Conservation (phyloP, 2,113 vertebrate species). For the Corythornis madagascariensis region DNA sequence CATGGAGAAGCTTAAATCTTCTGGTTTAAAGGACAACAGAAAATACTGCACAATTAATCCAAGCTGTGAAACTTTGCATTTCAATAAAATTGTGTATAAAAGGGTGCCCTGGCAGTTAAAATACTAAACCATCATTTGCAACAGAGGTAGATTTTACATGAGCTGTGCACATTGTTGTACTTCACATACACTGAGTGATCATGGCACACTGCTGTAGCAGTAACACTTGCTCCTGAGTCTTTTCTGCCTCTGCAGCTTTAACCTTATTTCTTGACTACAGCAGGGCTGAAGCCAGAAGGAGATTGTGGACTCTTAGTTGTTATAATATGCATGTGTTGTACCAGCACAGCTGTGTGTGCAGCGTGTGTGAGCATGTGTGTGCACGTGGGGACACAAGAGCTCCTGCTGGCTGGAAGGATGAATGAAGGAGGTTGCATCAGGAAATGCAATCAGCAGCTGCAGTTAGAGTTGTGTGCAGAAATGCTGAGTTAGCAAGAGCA, state of each 20-base stretch:
- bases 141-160: neutral
- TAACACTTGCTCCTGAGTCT: neutral
- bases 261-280: neutral
- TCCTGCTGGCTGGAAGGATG: neutral
- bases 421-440: neutral
- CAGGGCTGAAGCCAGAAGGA: neutral
- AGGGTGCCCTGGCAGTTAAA: neutral
- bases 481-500: neutral
- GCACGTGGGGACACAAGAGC: neutral
- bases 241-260: neutral
- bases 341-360: no score
- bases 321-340: no score
- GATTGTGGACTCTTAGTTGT: neutral
- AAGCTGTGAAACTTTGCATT: neutral
- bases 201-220: neutral
- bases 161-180: neutral
- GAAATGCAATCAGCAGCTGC: neutral
- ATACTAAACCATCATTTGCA: neutral
- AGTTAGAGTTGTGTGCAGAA: neutral
- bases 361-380: accelerated
- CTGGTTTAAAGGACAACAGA: neutral
- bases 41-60: neutral
- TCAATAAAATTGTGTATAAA: neutral
- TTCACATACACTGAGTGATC: neutral
- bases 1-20: neutral